Evolutionary conservation across 2,888 invertebrate genomes (phyloP).

Genomic region (Deilephila elpenor): DNA sequence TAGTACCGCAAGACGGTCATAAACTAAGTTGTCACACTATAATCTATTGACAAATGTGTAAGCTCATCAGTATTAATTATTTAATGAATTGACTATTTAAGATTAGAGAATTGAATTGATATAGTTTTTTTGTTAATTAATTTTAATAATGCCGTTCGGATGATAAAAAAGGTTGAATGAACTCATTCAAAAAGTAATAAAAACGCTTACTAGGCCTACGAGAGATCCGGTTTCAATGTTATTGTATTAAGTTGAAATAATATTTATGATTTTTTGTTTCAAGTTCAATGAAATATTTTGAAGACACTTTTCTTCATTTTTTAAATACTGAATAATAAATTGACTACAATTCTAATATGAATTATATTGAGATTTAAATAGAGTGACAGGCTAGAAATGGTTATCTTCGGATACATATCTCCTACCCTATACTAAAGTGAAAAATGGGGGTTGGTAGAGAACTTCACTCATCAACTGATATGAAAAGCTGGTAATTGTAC

Average conservation of each 20-base stretch:
- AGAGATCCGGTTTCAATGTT: neutral
- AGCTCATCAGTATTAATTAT: constrained; percentile 1
- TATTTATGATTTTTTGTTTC: neutral
- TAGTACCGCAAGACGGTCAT: no score
- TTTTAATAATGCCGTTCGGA: constrained; percentile 4
- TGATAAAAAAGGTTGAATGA: constrained; percentile 12
- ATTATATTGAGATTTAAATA: no score
- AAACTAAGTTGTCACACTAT: no score
- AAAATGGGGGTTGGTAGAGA: no score
- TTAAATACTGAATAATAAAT: no score
- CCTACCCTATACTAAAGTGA: no score
- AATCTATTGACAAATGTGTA: neutral
- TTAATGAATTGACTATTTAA: constrained; percentile 7
- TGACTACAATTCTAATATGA: no score
- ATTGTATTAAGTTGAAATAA: neutral
- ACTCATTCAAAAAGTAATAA: constrained; percentile 2
- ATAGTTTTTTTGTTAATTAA: constrained; percentile 15
- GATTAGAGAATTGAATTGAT: constrained; percentile 15
- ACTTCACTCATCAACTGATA: no score
- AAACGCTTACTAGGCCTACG: neutral
- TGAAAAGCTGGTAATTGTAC: no score
- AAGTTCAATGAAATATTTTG: neutral
- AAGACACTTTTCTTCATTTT: neutral
- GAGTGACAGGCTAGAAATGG: no score
- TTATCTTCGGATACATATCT: no score